These are phyloP conservation scores for Harpagifer antarcticus DNA, from an alignment of 2,797 vertebrate species.

Conservation along the genomic window DNA sequence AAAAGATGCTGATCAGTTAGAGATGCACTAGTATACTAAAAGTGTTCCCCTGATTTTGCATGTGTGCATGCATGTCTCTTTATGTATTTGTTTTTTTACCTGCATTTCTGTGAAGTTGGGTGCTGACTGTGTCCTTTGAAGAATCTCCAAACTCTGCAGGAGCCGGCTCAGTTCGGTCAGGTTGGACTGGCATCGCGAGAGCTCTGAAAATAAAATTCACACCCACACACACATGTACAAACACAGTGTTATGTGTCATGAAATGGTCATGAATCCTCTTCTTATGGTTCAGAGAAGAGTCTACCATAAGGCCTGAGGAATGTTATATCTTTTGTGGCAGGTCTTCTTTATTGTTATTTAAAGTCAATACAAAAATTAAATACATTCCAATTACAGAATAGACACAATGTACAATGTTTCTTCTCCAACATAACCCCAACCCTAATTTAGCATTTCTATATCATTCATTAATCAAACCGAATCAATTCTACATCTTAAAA, in stretches of 20 bases:
- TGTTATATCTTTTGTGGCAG: conserved; percentile 13
- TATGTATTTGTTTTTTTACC: conserved; percentile 81
- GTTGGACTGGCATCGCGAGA: conserved; percentile 96
- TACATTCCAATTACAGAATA: no score
- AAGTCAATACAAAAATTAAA: no score
- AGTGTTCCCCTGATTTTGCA: no score
- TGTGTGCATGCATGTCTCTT: background rate
- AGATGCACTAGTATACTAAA: background rate
- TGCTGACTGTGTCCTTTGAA: conserved; percentile 98
- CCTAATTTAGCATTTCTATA: no score
- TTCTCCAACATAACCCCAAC: no score
- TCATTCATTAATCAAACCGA: no score
- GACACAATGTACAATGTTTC: no score
- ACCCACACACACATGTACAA: background rate
- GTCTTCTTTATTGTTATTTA: no score
- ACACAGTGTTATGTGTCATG: conserved; percentile 30
- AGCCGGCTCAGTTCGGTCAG: conserved; percentile 96
- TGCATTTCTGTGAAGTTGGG: conserved; percentile 99
- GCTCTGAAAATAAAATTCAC: conserved; percentile 85
- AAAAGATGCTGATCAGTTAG: conserved; percentile 30
- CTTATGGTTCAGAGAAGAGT: conserved; percentile 13
- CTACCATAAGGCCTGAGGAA: background rate
- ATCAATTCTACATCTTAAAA: no score
- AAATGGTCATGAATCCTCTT: conserved; percentile 35
- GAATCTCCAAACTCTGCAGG: conserved; percentile 97